Base-by-base conservation (phyloP, 2,113 vertebrate genomes). In the Cnemophilus loriae region DNA sequence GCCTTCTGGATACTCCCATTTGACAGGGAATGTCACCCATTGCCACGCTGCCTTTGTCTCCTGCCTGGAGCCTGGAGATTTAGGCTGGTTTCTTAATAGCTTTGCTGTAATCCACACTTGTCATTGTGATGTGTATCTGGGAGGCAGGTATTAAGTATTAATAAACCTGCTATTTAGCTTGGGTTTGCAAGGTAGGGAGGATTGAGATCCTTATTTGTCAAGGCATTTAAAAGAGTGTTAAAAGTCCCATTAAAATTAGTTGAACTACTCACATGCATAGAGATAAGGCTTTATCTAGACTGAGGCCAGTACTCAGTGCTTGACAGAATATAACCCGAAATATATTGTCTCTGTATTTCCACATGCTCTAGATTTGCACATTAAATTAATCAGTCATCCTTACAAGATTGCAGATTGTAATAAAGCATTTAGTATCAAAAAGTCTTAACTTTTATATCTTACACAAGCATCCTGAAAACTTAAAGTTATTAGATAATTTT, bases 131-230 rank as follows among this genome's bases (percentile, higher is more conserved):
- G 52, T 67, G 55, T 75, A 22, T 90, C 88, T 63, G 57, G 44
- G 50, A 90, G 73, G 59, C 55, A 77, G 68, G 80, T 88, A 90
- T 95, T 92, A 93, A 92, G 71, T 86, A 95, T 96, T 94, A 92
- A 94, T 95, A 93, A 93, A 86, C 47, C 55, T 81, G 55, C 79
- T 93, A 15, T 93, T 94, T 93, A 75, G 71, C 79, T 93, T 90
- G 75, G 68, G n/a, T 79, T 88, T 92, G 64, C 68, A 67, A 75
- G 79, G 64, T 49, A 23, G 68, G 56, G 59, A 80, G 77, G 78
- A 87, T 13, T 18, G 74, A 91, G 90, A 61, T 61, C 22, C 68
- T 90, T 84, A 77, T 91, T 95, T 96, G 71, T 76, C 47, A 63
- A 88, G 85, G 74, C 42, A 57, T 79, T 97, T 87, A 94, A 91